A percentile compares a stretch with the other conserved stretches of the same genome.
These are phyloP conservation scores for Chondrosia reniformis DNA, from an alignment of 37 sponge, comb jelly and placozoan species.

Conservation along the genomic window DNA sequence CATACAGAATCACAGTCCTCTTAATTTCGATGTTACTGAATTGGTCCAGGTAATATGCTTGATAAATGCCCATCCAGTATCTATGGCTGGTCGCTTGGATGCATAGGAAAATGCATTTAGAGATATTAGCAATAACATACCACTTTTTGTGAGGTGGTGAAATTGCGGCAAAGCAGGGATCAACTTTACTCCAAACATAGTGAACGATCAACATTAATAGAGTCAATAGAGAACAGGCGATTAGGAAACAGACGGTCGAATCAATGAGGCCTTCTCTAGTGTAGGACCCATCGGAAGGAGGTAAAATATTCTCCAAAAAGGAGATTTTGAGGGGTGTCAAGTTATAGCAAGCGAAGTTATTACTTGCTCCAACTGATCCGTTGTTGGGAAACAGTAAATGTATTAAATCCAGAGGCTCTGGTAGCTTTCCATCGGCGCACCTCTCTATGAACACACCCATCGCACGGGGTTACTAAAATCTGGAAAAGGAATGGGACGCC, in stretches of 20 bases:
- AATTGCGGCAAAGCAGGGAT: constrained; percentile 53
- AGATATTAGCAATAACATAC: constrained; percentile 82
- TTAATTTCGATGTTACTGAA: constrained; percentile 36
- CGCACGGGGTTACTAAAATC: too few relatives aligned
- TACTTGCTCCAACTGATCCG: constrained; percentile 6
- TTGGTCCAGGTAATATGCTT: constrained; percentile 30
- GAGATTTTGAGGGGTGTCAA: too few relatives aligned
- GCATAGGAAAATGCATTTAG: constrained; percentile 63
- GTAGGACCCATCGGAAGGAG: constrained; percentile 24
- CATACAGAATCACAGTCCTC: constrained; percentile 53
- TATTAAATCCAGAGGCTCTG: constrained; percentile 58
- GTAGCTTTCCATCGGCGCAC: constrained; percentile 50
- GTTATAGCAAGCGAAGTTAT: too few relatives aligned
- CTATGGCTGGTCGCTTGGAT: constrained; percentile 22
- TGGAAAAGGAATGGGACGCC: too few relatives aligned
- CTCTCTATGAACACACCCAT: neutral
- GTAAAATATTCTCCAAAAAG: constrained; percentile 31
- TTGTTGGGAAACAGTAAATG: constrained; percentile 55
- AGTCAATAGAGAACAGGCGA: constrained; percentile 25
- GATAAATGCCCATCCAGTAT: constrained; percentile 45
- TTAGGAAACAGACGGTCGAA: constrained; percentile 21
- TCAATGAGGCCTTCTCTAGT: constrained; percentile 54
- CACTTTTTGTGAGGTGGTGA: constrained; percentile 80
- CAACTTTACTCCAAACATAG: constrained; percentile 27
- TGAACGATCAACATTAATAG: constrained; percentile 17